phyloP scores from a whole-genome alignment of 1,140 invertebrate genomes.

The Hylaeus anthracinus region DNA sequence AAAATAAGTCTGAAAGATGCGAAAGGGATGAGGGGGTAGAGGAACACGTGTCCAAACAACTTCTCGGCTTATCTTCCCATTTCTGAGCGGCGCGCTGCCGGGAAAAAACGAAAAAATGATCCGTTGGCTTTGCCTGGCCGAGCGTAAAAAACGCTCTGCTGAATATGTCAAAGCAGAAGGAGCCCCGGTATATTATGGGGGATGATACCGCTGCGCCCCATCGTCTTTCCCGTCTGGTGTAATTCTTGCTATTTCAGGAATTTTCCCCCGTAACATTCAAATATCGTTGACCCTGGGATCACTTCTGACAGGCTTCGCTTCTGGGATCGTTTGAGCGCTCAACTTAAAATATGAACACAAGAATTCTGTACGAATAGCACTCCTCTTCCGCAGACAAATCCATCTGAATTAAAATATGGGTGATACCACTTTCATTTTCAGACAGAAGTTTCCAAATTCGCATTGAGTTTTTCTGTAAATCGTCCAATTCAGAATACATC shows the following conservation, averaged over 20 bases:
- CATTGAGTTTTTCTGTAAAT: no score
- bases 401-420: no score
- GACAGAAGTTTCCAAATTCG: no score
- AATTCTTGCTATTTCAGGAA: background rate
- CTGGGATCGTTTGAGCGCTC: no score
- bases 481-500: no score
- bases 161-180: slow-evolving; percentile 33
- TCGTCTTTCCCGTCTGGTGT: background rate
- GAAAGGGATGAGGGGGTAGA: background rate
- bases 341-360: no score
- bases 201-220: background rate
- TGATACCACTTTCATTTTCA: no score
- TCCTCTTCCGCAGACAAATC: no score
- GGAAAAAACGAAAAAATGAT: slow-evolving; percentile 54
- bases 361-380: no score
- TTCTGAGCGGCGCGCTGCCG: background rate
- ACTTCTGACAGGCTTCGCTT: no score
- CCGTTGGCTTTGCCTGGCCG: slow-evolving; percentile 39
- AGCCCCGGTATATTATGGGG: slow-evolving; percentile 47
- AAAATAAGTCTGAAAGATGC: background rate
- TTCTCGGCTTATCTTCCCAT: slow-evolving; percentile 35
- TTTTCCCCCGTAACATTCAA: background rate
- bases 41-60: slow-evolving; percentile 24
- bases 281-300: background rate
- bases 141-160: slow-evolving; percentile 40